Evolutionary conservation across 2,797 vertebrate species (phyloP), one percentile per base, ranked within the genome.

Genomic region (Syngnathus acus): DNA sequence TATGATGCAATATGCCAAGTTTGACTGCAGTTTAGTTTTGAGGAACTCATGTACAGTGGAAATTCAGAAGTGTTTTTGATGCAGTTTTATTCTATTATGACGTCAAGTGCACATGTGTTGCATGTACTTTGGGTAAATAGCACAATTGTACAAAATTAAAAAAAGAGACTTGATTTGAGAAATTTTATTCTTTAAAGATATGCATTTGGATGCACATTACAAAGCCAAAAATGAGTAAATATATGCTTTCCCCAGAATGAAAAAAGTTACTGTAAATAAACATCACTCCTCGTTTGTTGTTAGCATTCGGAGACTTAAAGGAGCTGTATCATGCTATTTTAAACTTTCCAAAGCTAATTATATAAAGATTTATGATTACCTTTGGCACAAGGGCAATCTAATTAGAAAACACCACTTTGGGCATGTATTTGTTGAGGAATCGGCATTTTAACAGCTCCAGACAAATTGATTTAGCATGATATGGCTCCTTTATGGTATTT

Each of bases 181-280:
- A 37, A 78, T 89, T 38, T 90, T 88, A 93, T 94, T 95, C 92
- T 94, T 75, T 93, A 92, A 93, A 82, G 81, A 89, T 94, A 94
- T 91, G 94, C 91, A 94, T 93, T 92, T 92, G 93, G 89, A 94
- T 92, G 92, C 93, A 90, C 89, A 89, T 92, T 93, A 88, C 66
- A 90, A 91, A 93, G 92, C 91, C 91, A 70, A 73, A 72, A 89
- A 93, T 92, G 68, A 80, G 87, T 91, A 92, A 90, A 93, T 89
- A 90, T 90, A 93, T 65, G 59, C 39, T 48, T 93, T 92, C 93
- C 92, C 90, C 91, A 86, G 90, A 93, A 90, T 93, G 78, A 68
- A 78, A 84, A 72, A 73, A 75, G 64, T 73, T 53, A 47, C 55
- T 76, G 86, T 84, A 87, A 86, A 83, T 82, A 84, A 89, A 75